Evolutionary conservation across 1,140 invertebrate genomes (phyloP), one percentile per base, ranked within the genome.

Genomic region (Lordiphosa collinella): DNA sequence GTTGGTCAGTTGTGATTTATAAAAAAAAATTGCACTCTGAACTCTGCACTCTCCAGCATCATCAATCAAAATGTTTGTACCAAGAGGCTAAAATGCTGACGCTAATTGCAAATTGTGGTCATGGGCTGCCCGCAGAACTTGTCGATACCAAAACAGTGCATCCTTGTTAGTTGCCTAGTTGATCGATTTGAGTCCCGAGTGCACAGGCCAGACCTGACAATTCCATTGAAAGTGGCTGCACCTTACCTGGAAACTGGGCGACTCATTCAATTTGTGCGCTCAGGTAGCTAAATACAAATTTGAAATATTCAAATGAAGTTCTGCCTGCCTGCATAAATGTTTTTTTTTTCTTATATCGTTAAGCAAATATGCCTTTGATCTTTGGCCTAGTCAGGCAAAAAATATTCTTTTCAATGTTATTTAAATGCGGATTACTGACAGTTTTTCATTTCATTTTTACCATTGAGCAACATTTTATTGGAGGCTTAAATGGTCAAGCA

Each of bases 21-120:
- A 47, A 36, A 4, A 10, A 36, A 31, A 49, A 37, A 49, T 37
- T 11, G 34, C 16, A n/a, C n/a, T n/a, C n/a, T n/a, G n/a, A n/a
- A n/a, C n/a, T n/a, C 34, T 67, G 67, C 51, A 63, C 14, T 2
- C 14, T 2, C 63, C 40, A 41, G 44, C 63, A 59, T 68, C 65
- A 68, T 68, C 65, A 68, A 68, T 68, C 63, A 68, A 58, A 59
- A n/a, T n/a, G n/a, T n/a, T n/a, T n/a, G n/a, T n/a, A n/a, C n/a
- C n/a, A n/a, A n/a, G n/a, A 4, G 22, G 29, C 16, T 44, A 18
- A 34, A 47, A 38, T 37, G 31, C 48, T 34, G 64, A 59, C 48
- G 48, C 64, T 68, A 68, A 68, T 68, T 67, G 65, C 65, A 68
- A 67, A 67, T 67, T 68, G 63, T 68, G 65, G 65, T 68, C 25